Conservation (phyloP, 2,888 invertebrate species). For the Dicyrtomina minuta region DNA sequence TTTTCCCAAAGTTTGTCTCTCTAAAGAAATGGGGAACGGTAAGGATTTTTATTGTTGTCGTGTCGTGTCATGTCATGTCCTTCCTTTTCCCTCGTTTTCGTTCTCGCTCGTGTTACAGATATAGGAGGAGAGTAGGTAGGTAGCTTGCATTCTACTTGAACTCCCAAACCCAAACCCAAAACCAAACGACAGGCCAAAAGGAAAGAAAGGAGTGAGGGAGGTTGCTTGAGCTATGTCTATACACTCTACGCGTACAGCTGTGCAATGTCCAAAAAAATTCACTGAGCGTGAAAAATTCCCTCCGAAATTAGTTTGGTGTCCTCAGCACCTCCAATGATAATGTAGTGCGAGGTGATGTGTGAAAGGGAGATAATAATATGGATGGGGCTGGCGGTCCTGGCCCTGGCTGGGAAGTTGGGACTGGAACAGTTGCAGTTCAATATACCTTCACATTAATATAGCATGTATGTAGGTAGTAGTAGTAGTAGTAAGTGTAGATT, state of each 20-base stretch:
- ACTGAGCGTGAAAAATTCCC: constrained; percentile 31
- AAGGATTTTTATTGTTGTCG: too few species aligned
- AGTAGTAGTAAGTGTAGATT: background rate
- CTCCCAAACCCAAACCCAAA: too few species aligned
- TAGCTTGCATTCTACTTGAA: too few species aligned
- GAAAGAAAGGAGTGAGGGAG: too few species aligned
- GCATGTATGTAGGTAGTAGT: background rate
- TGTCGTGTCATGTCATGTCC: background rate
- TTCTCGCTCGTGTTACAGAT: background rate
- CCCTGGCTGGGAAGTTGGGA: too few species aligned
- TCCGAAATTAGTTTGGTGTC: constrained; percentile 1
- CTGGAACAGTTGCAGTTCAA: background rate
- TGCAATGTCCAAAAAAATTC: background rate
- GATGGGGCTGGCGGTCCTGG: too few species aligned
- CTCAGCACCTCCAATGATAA: background rate
- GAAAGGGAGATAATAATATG: background rate
- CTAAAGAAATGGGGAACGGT: too few species aligned
- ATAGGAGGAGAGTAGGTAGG: background rate
- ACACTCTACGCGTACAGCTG: too few species aligned
- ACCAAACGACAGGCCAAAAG: too few species aligned
- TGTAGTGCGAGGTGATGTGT: background rate
- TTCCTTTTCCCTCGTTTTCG: constrained; percentile 3
- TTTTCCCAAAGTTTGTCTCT: background rate
- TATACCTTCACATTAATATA: too few species aligned
- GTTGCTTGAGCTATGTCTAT: too few species aligned